These are phyloP conservation scores for Megalopta genalis DNA, from an alignment of 1,140 invertebrate genomes.

Conservation along the genomic window DNA sequence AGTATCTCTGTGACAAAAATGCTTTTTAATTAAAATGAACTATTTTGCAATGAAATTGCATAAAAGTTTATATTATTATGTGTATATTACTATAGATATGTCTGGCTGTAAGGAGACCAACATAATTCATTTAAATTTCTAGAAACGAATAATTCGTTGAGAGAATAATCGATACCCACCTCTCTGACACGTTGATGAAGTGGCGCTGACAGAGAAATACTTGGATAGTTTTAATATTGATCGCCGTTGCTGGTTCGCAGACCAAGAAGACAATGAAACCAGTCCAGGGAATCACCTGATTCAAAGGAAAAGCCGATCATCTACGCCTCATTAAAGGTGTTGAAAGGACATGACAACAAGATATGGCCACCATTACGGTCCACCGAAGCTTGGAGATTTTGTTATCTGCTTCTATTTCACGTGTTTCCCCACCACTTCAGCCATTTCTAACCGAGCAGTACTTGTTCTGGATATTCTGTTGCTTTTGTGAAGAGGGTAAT, in stretches of 20 bases:
- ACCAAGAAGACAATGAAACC: constrained; percentile 19
- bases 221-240: constrained; percentile 2
- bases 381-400: constrained; percentile 13
- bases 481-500: not conserved
- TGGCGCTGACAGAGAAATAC: not conserved
- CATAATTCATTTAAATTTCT: not conserved
- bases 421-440: constrained; percentile 3
- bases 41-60: too few relatives aligned
- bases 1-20: too few relatives aligned
- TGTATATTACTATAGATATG: too few relatives aligned
- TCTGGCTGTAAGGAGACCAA: too few relatives aligned
- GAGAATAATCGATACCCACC: not conserved
- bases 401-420: not conserved
- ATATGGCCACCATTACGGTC: constrained; percentile 19
- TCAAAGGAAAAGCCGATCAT: constrained; percentile 62
- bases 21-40: too few relatives aligned
- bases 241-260: constrained; percentile 41
- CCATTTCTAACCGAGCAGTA: not conserved
- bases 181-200: not conserved
- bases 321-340: constrained; percentile 49
- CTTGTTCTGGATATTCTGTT: not conserved
- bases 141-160: not conserved
- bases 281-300: constrained; percentile 44
- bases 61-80: too few relatives aligned
- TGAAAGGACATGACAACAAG: constrained; percentile 52